Evolutionary conservation across 2,888 invertebrate genomes (phyloP).

Genomic region (Alviniconcha strummeri): DNA sequence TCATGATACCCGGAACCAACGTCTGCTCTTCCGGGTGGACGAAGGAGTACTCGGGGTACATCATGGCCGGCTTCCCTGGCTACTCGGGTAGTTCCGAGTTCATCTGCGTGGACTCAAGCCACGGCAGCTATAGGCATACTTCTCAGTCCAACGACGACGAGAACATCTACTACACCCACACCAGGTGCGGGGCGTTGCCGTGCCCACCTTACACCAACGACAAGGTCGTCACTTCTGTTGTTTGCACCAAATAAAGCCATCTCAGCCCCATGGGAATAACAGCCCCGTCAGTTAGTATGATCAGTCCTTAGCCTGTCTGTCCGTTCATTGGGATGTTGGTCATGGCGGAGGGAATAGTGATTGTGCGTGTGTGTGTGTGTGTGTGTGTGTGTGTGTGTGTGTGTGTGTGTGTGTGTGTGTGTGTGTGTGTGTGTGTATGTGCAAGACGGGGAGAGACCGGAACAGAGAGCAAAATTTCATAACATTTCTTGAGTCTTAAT

Average conservation of each 20-base stretch:
- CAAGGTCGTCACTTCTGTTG: not conserved
- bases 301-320: too few species aligned
- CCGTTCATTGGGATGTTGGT: too few species aligned
- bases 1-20: slow-evolving; percentile 15
- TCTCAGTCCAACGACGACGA: not conserved
- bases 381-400: not conserved
- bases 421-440: not conserved
- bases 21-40: not conserved
- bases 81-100: not conserved
- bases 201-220: slow-evolving; percentile 17
- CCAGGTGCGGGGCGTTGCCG: slow-evolving; percentile 8
- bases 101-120: slow-evolving; percentile 1
- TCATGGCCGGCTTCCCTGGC: not conserved
- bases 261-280: too few species aligned
- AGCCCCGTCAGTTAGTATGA: too few species aligned
- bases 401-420: not conserved
- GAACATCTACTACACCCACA: not conserved
- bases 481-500: too few species aligned
- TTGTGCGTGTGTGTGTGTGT: too few species aligned
- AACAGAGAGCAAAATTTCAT: too few species aligned
- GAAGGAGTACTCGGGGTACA: not conserved
- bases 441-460: not conserved
- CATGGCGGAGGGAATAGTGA: too few species aligned
- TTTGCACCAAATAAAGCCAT: slow-evolving; percentile 11
- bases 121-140: not conserved